Conservation (phyloP, 1,140 invertebrate species). For the Trichonephila inaurata region DNA sequence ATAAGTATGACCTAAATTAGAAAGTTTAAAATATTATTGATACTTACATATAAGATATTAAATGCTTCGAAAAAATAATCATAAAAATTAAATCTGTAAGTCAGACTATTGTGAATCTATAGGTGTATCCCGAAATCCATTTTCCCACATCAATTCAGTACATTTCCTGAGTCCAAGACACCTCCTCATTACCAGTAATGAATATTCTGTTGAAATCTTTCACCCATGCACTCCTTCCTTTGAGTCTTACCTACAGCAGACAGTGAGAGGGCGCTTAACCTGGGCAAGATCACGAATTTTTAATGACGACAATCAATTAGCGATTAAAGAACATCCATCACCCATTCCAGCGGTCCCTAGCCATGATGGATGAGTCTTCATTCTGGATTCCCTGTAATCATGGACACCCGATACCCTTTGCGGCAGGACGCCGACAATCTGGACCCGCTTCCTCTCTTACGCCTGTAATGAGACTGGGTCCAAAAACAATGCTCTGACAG, state of each 20-base stretch:
- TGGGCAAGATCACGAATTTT: conserved; percentile 64
- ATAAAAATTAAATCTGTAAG: no score
- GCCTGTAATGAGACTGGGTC: conserved; percentile 50
- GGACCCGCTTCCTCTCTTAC: conserved; percentile 67
- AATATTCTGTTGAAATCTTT: no score
- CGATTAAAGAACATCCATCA: conserved; percentile 67
- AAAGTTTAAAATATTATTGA: no score
- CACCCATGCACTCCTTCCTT: background rate
- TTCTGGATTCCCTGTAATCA: conserved; percentile 66
- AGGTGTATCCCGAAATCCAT: no score
- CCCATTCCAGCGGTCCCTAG: background rate
- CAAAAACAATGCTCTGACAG: conserved; percentile 51
- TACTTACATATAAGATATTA: no score
- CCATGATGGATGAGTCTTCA: conserved; percentile 47
- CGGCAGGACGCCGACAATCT: conserved; percentile 23
- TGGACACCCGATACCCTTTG: conserved; percentile 72
- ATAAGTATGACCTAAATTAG: no score
- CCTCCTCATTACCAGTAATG: no score
- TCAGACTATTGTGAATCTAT: no score
- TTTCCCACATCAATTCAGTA: no score
- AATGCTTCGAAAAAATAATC: no score
- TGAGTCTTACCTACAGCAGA: background rate
- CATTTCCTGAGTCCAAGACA: no score
- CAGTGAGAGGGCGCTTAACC: background rate
- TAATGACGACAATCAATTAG: conserved; percentile 76